Evolutionary conservation across 2,113 vertebrate genomes (phyloP).

Genomic region (Psammodynastes pulverulentus): DNA sequence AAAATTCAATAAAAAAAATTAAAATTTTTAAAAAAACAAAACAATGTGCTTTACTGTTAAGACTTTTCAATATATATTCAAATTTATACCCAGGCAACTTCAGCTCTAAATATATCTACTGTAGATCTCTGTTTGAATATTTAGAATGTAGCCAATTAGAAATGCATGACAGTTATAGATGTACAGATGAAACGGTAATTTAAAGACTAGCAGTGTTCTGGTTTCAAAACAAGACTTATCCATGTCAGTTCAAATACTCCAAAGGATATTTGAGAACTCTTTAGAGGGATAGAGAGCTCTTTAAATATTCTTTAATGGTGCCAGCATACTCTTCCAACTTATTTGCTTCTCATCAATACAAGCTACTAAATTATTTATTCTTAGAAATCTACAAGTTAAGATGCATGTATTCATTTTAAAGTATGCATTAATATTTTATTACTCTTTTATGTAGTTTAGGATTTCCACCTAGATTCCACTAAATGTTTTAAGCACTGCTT

Average conservation of each 20-base stretch:
- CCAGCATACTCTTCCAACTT: not conserved
- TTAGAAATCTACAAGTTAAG: not conserved
- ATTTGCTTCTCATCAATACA: not conserved
- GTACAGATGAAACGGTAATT: not conserved
- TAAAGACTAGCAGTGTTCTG: not conserved
- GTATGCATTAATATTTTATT: not conserved
- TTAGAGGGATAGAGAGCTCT: not conserved
- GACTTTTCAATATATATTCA: not conserved
- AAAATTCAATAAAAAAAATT: no score
- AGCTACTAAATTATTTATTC: not conserved
- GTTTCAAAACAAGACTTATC: not conserved
- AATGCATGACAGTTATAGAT: not conserved
- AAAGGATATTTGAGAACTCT: not conserved
- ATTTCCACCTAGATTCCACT: not conserved
- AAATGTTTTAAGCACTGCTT: constrained; percentile 1
- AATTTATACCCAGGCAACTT: not conserved
- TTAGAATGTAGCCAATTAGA: not conserved
- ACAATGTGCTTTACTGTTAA: not conserved
- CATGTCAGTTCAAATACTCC: not conserved
- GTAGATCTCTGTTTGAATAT: not conserved
- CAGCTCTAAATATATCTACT: not conserved
- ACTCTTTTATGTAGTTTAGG: not conserved
- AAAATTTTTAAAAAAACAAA: no score
- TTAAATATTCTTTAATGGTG: not conserved
- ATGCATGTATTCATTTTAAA: not conserved